Conservation (phyloP, 2,888 invertebrate genomes). For the Stenodema calcarata region DNA sequence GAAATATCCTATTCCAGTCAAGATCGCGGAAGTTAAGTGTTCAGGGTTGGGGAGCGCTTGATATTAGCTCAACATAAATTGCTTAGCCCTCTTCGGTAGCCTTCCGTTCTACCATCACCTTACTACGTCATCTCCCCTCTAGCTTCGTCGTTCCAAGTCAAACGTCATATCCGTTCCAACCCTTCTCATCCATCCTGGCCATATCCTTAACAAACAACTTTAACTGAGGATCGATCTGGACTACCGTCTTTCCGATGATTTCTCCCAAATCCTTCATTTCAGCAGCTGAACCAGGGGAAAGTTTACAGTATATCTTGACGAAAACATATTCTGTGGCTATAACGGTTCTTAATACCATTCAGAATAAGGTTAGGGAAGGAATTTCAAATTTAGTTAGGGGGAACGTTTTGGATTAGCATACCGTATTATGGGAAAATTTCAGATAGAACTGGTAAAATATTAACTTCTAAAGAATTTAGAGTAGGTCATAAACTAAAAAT, state of each 20-base stretch:
- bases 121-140: background rate
- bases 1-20: conserved; percentile 1
- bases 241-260: background rate
- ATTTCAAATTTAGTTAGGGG: too few relatives aligned
- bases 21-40: background rate
- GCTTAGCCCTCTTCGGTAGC: background rate
- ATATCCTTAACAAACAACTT: background rate
- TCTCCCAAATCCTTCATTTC: too few relatives aligned
- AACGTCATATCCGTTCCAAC: background rate
- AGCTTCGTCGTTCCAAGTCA: background rate
- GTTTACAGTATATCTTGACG: too few relatives aligned
- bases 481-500: too few relatives aligned
- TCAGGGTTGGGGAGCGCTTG: background rate
- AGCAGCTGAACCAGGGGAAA: too few relatives aligned
- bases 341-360: too few relatives aligned
- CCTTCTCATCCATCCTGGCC: background rate
- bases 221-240: background rate
- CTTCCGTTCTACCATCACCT: background rate
- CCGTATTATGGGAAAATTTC: too few relatives aligned
- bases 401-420: too few relatives aligned
- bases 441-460: too few relatives aligned
- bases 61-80: conserved; percentile 37
- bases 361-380: too few relatives aligned
- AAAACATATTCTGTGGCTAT: too few relatives aligned
- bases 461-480: too few relatives aligned